Evolutionary conservation across 2,113 vertebrate genomes (phyloP).

Genomic region (Rostratula benghalensis): DNA sequence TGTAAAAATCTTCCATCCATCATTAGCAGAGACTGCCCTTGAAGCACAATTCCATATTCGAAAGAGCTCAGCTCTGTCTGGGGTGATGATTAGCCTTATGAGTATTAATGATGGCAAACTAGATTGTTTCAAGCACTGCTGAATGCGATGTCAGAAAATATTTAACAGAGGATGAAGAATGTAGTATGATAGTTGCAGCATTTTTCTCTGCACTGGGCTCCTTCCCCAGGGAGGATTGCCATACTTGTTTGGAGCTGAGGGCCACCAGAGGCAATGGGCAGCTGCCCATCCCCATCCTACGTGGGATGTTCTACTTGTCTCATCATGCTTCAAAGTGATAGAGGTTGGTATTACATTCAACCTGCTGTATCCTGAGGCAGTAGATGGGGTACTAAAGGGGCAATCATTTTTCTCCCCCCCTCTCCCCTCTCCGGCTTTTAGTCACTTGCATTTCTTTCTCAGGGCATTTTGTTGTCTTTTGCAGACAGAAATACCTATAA

Average conservation of each 20-base stretch:
- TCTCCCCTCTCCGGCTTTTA: fast-evolving
- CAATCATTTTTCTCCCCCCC: no score
- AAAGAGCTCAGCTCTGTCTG: not conserved
- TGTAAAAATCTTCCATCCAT: not conserved
- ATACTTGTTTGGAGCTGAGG: not conserved
- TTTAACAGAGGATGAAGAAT: not conserved
- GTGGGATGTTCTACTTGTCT: not conserved
- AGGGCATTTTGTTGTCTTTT: not conserved
- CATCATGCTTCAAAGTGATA: not conserved
- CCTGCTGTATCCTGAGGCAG: not conserved
- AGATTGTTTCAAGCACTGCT: conserved; percentile 7
- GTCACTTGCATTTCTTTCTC: not conserved
- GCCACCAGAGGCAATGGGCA: not conserved
- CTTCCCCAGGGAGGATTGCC: not conserved
- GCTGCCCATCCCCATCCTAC: not conserved
- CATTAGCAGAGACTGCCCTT: not conserved
- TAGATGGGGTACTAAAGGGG: not conserved
- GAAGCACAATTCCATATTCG: not conserved
- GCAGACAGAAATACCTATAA: not conserved
- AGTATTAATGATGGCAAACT: not conserved
- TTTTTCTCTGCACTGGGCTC: not conserved
- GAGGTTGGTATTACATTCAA: not conserved
- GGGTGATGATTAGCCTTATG: not conserved
- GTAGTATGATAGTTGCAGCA: fast-evolving
- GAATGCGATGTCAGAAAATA: not conserved